Percentiles rank a stretch among this genome's conserved stretches.
phyloP scores from a whole-genome alignment of 2,113 vertebrate genomes.

The Mustela lutreola region DNA sequence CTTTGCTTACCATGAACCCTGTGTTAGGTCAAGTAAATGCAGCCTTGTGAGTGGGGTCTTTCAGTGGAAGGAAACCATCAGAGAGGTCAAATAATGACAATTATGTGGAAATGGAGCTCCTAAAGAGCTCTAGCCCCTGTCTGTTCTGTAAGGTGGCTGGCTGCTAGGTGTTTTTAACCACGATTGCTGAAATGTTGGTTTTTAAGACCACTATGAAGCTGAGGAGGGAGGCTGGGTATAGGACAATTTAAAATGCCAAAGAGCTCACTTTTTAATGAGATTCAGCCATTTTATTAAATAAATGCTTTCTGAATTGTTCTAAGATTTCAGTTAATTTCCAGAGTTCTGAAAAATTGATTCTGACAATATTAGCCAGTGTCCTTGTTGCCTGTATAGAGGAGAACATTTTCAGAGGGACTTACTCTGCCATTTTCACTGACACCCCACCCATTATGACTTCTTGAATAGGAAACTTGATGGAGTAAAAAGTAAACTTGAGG shows the following conservation, averaged over 20 bases:
- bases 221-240: not conserved
- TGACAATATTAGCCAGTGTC: not conserved
- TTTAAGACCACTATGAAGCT: not conserved
- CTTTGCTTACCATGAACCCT: not conserved
- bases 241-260: not conserved
- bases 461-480: not conserved
- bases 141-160: not conserved
- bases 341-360: not conserved
- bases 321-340: not conserved
- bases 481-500: not conserved
- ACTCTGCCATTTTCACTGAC: not conserved
- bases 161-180: not conserved
- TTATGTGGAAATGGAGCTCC: not conserved
- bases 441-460: not conserved
- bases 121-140: not conserved
- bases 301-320: constrained; percentile 3
- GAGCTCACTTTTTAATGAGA: not conserved
- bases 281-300: constrained; percentile 47
- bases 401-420: constrained; percentile 1
- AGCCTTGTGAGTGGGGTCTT: not conserved
- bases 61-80: not conserved
- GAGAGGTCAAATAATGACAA: not conserved
- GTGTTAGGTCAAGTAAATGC: not conserved
- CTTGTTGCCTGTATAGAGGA: not conserved
- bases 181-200: not conserved